These are phyloP conservation scores for Lethrus apterus DNA, from an alignment of 1,140 invertebrate genomes.

Conservation along the genomic window DNA sequence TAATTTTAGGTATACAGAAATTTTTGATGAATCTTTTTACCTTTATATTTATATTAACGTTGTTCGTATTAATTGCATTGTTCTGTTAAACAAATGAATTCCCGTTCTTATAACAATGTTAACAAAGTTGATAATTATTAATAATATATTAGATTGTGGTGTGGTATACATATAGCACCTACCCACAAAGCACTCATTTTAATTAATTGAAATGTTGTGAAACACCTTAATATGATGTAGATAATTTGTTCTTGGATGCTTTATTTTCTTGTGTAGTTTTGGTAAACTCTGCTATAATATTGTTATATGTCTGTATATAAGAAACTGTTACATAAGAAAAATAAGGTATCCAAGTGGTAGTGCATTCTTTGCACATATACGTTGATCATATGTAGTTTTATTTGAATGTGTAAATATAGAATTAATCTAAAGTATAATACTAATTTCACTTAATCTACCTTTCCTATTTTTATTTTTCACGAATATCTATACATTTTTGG, in stretches of 20 bases:
- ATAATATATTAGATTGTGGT: too few relatives aligned
- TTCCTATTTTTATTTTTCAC: constrained; percentile 7
- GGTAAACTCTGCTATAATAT: background rate
- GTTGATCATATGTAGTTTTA: constrained; percentile 4
- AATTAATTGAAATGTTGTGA: background rate
- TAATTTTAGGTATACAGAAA: background rate
- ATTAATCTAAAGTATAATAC: constrained; percentile 12
- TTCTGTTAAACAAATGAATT: too few relatives aligned
- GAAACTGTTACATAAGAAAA: constrained; percentile 5
- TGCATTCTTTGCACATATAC: background rate
- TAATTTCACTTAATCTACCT: constrained; percentile 13
- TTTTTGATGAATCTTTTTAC: constrained; percentile 8
- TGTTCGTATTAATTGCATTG: too few relatives aligned
- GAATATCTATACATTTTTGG: too few relatives aligned
- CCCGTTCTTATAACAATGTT: too few relatives aligned
- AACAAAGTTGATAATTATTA: too few relatives aligned
- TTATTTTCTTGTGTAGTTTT: background rate
- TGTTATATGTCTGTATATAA: constrained; percentile 15
- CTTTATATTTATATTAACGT: too few relatives aligned
- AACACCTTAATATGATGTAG: constrained; percentile 3
- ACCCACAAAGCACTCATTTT: too few relatives aligned
- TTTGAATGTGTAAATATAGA: constrained; percentile 21
- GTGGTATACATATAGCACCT: too few relatives aligned
- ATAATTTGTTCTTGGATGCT: background rate
- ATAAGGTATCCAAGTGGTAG: constrained; percentile 10